A percentile compares a stretch with the other conserved stretches of the same genome.
Evolutionary conservation across 2,113 vertebrate genomes (phyloP).

Genomic region (Brachirus orientalis): DNA sequence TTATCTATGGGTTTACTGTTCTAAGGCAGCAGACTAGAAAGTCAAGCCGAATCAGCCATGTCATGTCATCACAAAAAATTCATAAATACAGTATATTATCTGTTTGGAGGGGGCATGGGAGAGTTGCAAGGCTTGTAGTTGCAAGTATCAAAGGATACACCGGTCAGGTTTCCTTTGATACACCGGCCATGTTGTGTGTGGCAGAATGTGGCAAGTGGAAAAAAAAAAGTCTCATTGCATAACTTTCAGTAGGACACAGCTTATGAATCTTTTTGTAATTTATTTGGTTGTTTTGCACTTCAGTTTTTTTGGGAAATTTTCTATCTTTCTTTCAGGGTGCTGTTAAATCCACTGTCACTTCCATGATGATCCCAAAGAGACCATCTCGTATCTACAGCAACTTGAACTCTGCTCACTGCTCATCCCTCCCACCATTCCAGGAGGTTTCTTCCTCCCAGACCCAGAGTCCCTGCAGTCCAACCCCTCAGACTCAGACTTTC

Average conservation of each 20-base stretch:
- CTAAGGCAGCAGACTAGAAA: too few species aligned
- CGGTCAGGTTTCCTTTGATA: too few species aligned
- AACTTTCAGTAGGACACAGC: neutral
- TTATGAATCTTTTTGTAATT: neutral
- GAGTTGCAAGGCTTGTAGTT: too few species aligned
- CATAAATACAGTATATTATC: too few species aligned
- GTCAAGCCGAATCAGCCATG: too few species aligned
- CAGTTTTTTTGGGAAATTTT: too few species aligned
- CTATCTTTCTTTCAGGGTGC: conserved; percentile 43
- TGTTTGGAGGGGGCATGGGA: too few species aligned
- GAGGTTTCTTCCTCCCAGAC: conserved; percentile 4
- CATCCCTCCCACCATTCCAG: conserved; percentile 17
- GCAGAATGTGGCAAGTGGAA: too few species aligned
- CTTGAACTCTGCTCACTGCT: conserved; percentile 17
- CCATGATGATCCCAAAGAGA: conserved; percentile 35
- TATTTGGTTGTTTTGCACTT: neutral
- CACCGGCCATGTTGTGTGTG: too few species aligned
- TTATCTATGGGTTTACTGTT: too few species aligned
- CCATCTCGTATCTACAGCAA: conserved; percentile 35
- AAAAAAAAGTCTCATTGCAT: neutral
- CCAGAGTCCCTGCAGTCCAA: conserved; percentile 9
- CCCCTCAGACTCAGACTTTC: neutral
- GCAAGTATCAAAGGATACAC: too few species aligned
- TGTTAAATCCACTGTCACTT: conserved; percentile 17
- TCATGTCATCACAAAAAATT: too few species aligned